Evolutionary conservation across 1,140 invertebrate genomes (phyloP).

Genomic region (Phortica variegata): DNA sequence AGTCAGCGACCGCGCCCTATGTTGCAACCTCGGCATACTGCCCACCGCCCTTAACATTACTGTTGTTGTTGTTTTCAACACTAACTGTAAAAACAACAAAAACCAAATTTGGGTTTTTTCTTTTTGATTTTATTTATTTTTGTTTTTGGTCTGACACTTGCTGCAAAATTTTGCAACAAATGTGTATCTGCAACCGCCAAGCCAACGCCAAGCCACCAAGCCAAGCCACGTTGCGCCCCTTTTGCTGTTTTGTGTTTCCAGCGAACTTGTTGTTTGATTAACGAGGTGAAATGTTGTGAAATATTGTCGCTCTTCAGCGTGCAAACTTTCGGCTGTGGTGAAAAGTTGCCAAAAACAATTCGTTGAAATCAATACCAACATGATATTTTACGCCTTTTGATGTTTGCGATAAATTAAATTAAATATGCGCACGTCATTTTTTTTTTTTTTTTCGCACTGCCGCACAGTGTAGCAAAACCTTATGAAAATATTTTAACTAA

Average conservation of each 20-base stretch:
- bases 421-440: neutral
- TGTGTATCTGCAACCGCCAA: no score
- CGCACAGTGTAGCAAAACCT: neutral
- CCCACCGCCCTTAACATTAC: neutral
- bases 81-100: conserved; percentile 50
- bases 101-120: no score
- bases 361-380: conserved; percentile 54
- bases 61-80: conserved; percentile 9
- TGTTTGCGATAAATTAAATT: neutral
- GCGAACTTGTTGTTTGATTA: conserved; percentile 40
- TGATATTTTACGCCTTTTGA: conserved; percentile 37
- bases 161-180: conserved; percentile 49
- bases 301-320: conserved; percentile 28
- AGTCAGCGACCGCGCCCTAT: conserved; percentile 39
- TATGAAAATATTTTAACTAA: no score
- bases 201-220: no score
- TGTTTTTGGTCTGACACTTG: conserved; percentile 45
- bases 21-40: no score
- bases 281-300: conserved; percentile 54
- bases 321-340: neutral
- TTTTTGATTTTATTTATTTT: no score
- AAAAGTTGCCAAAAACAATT: conserved; percentile 29
- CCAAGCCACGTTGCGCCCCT: conserved; percentile 2
- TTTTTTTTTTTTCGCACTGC: neutral
- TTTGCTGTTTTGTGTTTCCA: neutral